Percentiles rank a stretch among this genome's conserved stretches.
These are phyloP conservation scores for Drosophila hydei DNA, from an alignment of 1,140 invertebrate species.

Conservation along the genomic window DNA sequence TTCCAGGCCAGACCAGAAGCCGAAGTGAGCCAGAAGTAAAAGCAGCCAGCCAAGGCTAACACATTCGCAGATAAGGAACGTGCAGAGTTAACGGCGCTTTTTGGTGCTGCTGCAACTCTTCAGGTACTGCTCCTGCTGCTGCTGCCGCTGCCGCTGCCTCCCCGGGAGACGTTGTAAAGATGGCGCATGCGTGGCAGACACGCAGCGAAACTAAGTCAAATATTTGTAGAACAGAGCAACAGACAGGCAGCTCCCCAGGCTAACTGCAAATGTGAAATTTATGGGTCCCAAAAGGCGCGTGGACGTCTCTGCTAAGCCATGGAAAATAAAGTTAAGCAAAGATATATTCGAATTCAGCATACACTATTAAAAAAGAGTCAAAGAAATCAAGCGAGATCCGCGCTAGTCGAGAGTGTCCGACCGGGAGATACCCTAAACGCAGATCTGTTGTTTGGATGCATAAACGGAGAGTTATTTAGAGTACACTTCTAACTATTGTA, in stretches of 20 bases:
- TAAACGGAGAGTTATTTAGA: no score
- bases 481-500: no score
- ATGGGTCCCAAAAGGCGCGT: conserved; percentile 69
- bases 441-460: no score
- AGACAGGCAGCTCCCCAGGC: conserved; percentile 36
- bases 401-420: neutral
- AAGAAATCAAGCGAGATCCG: neutral
- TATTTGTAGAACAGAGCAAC: conserved; percentile 71
- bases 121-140: neutral
- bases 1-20: neutral
- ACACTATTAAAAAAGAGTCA: conserved; percentile 7
- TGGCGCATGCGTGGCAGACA: conserved; percentile 75
- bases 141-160: neutral
- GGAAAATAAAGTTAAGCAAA: neutral
- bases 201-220: conserved; percentile 79
- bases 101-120: conserved; percentile 1
- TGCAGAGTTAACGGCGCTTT: conserved; percentile 62
- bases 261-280: conserved; percentile 73
- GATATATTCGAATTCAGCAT: neutral
- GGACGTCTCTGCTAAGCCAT: conserved; percentile 39
- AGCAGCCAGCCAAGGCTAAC: conserved; percentile 39
- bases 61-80: conserved; percentile 62
- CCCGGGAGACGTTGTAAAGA: conserved; percentile 31
- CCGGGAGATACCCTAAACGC: neutral
- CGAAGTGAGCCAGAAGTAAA: conserved; percentile 16